These are phyloP conservation scores for Phrixothrix hirtus DNA, from an alignment of 2,888 invertebrate genomes.

Conservation along the genomic window DNA sequence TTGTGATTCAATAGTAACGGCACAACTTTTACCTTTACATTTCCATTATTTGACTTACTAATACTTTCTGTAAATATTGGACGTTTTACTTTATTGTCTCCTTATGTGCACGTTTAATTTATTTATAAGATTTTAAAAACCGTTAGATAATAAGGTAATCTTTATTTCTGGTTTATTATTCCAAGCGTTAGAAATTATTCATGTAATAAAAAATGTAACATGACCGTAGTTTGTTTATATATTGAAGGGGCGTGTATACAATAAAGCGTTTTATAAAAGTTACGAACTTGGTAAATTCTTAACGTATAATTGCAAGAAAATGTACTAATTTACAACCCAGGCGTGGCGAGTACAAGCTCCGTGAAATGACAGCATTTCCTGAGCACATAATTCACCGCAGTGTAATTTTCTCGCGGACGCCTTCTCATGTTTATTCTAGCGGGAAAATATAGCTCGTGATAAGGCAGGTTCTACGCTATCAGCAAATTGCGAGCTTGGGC, in stretches of 20 bases:
- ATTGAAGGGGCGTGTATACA: not conserved
- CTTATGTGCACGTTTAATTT: no score
- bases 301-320: slow-evolving; percentile 28
- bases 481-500: slow-evolving; percentile 37
- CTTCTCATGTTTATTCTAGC: slow-evolving; percentile 38
- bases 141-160: not conserved
- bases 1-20: no score
- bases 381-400: slow-evolving; percentile 45
- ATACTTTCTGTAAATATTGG: no score
- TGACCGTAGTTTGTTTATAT: not conserved
- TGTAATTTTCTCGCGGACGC: slow-evolving; percentile 48
- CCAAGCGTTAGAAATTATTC: no score
- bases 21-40: no score
- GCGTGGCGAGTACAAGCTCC: slow-evolving; percentile 30
- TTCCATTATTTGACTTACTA: no score
- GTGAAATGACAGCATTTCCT: slow-evolving; percentile 34
- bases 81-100: no score
- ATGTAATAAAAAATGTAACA: not conserved
- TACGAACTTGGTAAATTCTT: slow-evolving; percentile 14
- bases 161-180: no score
- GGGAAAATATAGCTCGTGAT: slow-evolving; percentile 53
- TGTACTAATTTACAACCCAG: slow-evolving; percentile 31
- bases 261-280: not conserved
- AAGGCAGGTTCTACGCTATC: slow-evolving; percentile 54
- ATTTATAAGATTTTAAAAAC: not conserved